Base-by-base conservation (phyloP, 37 sponge, comb jelly and placozoan species). In the Bolinopsis microptera region DNA sequence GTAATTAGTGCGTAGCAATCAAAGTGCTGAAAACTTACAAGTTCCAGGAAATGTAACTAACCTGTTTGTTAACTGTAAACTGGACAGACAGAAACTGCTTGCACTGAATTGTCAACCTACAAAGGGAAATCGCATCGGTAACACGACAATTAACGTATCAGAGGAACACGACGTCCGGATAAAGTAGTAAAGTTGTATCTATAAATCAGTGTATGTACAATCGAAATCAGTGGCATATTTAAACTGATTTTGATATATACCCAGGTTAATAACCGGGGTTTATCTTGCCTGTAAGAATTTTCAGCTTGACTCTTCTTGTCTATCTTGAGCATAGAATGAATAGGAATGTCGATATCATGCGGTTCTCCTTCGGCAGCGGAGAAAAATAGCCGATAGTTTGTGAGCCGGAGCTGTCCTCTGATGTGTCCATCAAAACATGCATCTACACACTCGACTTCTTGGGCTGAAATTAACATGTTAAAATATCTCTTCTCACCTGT, bases 301-400 rank as follows among this genome's bases (percentile, higher is more conserved):
- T 80, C 82, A 2, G 38, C 38, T 37, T 80, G 82, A 35, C 23
- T 36, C 37, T 35, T 32, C 82, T 80, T 80, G 23, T 80, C 82
- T 0, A 80, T 34, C 38, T 32, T 35, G 38, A 33, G 37, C 1
- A 80, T 80, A 23, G 82, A 80, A 22, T 80, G 82, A 5, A 80
- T 33, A 34, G 82, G 82, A 34, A 80, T 80, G 38, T 80, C 82
- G 30, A 80, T 80, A 34, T 80, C 82, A 34, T 80, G 82, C 1
- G 82, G 82, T 80, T 80, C 82, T 36, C 82, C 82, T 22, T 80
- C 82, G 1, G 82, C 82, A 35, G 82, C 82, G 23, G 82, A 36
- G 82, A 80, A 80, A 22, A 80, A 80, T 3, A 80, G 37, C 23
- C 82, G 3, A 30, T 34, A 80, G 37, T 80, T 80, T 32, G 82